phyloP scores from a whole-genome alignment of 2,797 vertebrate species.

The Lates japonicus region DNA sequence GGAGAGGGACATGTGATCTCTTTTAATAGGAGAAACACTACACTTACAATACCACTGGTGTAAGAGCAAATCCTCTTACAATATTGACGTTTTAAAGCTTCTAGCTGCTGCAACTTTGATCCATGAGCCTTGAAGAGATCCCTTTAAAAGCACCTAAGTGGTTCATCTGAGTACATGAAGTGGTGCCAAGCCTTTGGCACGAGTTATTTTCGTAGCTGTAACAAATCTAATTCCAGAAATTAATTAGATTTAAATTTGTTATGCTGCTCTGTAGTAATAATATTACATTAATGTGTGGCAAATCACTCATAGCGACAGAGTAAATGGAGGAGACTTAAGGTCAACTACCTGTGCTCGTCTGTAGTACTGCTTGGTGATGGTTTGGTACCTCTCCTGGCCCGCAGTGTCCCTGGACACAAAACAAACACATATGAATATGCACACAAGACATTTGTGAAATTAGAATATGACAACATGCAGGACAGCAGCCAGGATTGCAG shows the following conservation, averaged over 20 bases:
- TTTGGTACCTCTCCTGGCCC: slow-evolving; percentile 97
- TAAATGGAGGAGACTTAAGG: neutral
- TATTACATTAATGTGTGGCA: neutral
- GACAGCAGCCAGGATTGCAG: neutral
- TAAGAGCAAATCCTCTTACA: slow-evolving; percentile 10
- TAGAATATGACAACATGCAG: neutral
- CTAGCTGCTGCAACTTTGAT: neutral
- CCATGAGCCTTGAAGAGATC: neutral
- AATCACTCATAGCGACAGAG: neutral
- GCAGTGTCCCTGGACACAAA: slow-evolving; percentile 93
- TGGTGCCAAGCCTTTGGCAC: neutral
- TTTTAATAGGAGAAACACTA: neutral
- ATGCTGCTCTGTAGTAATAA: neutral
- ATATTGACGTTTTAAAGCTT: neutral
- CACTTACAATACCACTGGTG: neutral
- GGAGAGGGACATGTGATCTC: neutral
- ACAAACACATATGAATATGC: neutral
- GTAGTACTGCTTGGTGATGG: slow-evolving; percentile 99
- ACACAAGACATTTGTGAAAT: slow-evolving; percentile 3
- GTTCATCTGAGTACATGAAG: neutral
- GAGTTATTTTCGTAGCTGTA: neutral
- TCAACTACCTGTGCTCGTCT: slow-evolving; percentile 92
- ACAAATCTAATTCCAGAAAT: slow-evolving; percentile 6
- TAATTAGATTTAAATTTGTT: slow-evolving; percentile 19
- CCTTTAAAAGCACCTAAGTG: neutral